Conservation (phyloP, 2,888 invertebrate species). For the Operophtera brumata region DNA sequence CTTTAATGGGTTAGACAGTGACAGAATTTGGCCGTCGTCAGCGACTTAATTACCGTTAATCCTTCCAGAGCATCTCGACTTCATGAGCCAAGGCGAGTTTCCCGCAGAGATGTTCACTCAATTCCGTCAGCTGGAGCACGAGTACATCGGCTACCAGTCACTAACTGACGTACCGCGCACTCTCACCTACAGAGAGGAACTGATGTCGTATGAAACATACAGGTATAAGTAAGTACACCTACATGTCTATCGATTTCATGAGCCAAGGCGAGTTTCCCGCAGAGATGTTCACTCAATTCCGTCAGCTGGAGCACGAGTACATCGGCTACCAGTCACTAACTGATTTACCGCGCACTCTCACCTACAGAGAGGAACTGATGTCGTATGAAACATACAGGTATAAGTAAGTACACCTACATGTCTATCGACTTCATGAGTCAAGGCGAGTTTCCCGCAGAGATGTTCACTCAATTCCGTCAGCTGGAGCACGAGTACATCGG, state of each 20-base stretch:
- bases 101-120: conserved; percentile 88
- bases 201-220: conserved; percentile 79
- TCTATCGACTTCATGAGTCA: conserved; percentile 92
- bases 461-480: conserved; percentile 92
- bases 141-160: conserved; percentile 97
- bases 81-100: conserved; percentile 91
- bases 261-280: conserved; percentile 88
- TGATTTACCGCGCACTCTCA: conserved; percentile 92
- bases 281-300: conserved; percentile 89
- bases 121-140: conserved; percentile 94
- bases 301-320: conserved; percentile 94
- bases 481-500: conserved; percentile 95
- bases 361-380: conserved; percentile 84
- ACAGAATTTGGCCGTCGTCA: no score
- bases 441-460: conserved; percentile 85
- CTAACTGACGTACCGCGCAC: conserved; percentile 96
- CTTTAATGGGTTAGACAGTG: no score
- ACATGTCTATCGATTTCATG: conserved; percentile 87
- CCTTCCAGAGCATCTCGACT: conserved; percentile 94
- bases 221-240: conserved; percentile 49
- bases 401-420: conserved; percentile 20
- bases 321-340: conserved; percentile 97
- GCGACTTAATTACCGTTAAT: no score
- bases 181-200: conserved; percentile 85
- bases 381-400: conserved; percentile 80